Evolutionary conservation across 2,113 vertebrate genomes (phyloP).

Genomic region (Cathartes aura): DNA sequence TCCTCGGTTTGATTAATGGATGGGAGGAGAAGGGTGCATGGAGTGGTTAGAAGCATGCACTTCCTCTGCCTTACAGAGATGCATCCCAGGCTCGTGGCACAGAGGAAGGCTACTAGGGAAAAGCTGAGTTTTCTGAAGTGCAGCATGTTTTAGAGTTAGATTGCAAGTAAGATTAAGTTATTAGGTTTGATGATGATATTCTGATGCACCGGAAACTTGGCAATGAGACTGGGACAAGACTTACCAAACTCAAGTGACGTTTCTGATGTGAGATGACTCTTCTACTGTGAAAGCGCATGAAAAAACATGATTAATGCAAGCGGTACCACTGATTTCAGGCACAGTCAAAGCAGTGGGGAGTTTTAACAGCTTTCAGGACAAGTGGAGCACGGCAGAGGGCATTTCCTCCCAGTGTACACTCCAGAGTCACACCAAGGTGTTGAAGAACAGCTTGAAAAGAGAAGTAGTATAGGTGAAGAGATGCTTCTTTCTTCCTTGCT

Average conservation of each 20-base stretch:
- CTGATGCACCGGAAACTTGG: background rate
- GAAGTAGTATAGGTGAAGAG: background rate
- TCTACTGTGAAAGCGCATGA: background rate
- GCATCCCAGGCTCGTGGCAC: background rate
- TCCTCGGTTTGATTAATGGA: background rate
- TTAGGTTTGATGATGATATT: background rate
- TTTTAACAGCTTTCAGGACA: background rate
- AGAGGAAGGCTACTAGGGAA: background rate
- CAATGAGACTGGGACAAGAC: background rate
- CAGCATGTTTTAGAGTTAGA: background rate
- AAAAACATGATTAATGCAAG: background rate
- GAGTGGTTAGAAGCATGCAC: background rate
- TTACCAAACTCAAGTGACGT: background rate
- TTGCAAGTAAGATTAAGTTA: background rate
- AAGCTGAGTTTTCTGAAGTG: background rate
- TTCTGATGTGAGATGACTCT: background rate
- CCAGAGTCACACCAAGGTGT: background rate
- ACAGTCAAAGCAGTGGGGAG: background rate
- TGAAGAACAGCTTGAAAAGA: background rate
- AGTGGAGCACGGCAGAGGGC: background rate
- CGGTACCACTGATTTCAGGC: background rate
- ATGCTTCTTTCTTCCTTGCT: background rate
- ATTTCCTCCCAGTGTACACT: background rate
- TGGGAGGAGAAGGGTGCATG: background rate
- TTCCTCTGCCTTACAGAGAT: background rate